Base-by-base conservation (phyloP, 2,888 invertebrate genomes). In the Melieria crassipennis region DNA sequence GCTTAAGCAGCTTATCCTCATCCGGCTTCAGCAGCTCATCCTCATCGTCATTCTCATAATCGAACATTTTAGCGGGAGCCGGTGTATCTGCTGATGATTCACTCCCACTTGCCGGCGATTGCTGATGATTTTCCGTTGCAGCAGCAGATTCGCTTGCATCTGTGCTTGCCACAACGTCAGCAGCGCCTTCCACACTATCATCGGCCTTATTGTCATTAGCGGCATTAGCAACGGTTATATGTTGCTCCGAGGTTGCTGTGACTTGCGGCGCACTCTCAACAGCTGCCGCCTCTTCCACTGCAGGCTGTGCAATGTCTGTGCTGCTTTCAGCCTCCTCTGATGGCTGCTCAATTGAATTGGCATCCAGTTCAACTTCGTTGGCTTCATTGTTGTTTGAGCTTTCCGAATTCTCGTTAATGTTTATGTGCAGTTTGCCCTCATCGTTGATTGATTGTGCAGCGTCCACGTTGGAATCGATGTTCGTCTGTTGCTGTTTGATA, bases 401-500 rank as follows among this genome's bases (percentile, higher is more conserved):
- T 16, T 1, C 4, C 10, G 16, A 61, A 5, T 55, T 43, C 7
- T 43, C 50, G 3, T 42, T n/a, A 0, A 61, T 2, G 6, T 30
- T 46, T 16, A 11, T 9, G 11, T 60, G 16, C 7, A 10, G 43
- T 42, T 57, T 5, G n/a, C 67, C 45, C 69, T 74, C 70, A 64
- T 69, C 61, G 48, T 73, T 68, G 62, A 73, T 77, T 72, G 65
- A 73, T 65, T 47, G 60, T 63, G 45, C 64, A 61, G 71, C 55
- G 9, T 76, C 76, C 71, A 74, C 72, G 74, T 74, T 79, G 72
- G 76, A 75, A 75, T 76, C 71, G 70, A 71, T 78, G 73, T 78
- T 76, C 69, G 76, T 76, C 76, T 79, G 73, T 77, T 77, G 76
- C 69, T 80, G 78, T 69, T 79, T 80, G 77, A 79, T 76, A 67